These are phyloP conservation scores for Drosophila punjabiensis DNA, from an alignment of 1,140 invertebrate genomes.

Conservation along the genomic window DNA sequence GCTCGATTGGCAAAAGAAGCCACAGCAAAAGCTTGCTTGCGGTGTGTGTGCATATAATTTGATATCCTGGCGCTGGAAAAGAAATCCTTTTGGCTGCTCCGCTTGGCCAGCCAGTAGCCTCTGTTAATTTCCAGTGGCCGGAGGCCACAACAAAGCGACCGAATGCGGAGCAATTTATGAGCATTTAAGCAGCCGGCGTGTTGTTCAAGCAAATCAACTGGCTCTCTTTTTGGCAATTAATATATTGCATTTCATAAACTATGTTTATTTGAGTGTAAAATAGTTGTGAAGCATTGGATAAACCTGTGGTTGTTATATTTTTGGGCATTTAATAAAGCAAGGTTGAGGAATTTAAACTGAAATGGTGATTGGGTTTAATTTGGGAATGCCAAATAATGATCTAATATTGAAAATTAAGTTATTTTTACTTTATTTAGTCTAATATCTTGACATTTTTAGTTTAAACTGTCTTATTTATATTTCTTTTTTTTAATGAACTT, in stretches of 20 bases:
- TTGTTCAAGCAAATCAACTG: constrained; percentile 19
- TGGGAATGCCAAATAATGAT: not conserved
- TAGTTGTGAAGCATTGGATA: constrained; percentile 3
- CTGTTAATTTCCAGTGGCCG: constrained; percentile 22
- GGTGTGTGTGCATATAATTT: constrained; percentile 69
- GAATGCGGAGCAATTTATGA: constrained; percentile 30
- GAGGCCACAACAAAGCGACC: constrained; percentile 51
- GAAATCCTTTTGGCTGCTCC: constrained; percentile 47
- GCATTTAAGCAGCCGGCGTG: constrained; percentile 33
- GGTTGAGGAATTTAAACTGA: not conserved
- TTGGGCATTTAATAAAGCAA: not conserved
- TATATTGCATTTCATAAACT: constrained; percentile 6
- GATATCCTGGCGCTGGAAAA: constrained; percentile 43
- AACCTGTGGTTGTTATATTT: constrained; percentile 19
- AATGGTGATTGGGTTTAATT: not conserved
- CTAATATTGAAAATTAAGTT: too few species aligned
- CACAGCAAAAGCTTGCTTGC: constrained; percentile 74
- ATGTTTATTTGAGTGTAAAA: constrained; percentile 31
- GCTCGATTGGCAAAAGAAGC: constrained; percentile 62
- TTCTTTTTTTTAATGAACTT: too few species aligned
- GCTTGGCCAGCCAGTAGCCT: not conserved
- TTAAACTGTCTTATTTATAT: not conserved
- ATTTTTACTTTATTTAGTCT: not conserved
- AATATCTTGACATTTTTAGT: not conserved
- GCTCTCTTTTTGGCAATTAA: constrained; percentile 35